Evolutionary conservation across 2,888 invertebrate genomes (phyloP).

Genomic region (Catocala fraxini): DNA sequence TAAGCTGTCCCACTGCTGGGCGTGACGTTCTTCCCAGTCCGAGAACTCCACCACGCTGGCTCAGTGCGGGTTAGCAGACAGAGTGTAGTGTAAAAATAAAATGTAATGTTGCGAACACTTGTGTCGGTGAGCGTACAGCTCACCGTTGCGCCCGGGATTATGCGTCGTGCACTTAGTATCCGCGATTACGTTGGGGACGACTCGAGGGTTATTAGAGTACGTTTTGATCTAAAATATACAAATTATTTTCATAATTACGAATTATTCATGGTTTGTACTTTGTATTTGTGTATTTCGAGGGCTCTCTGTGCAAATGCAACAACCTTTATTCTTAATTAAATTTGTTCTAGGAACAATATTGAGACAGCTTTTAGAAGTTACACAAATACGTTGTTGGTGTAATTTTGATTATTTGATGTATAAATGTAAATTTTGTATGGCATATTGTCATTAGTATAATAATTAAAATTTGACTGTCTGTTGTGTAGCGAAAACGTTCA

Average conservation of each 20-base stretch:
- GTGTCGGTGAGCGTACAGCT: constrained; percentile 47
- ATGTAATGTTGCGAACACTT: constrained; percentile 38
- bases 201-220: constrained; percentile 28
- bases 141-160: constrained; percentile 59
- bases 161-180: constrained; percentile 69
- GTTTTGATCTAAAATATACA: constrained; percentile 48
- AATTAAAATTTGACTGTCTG: too few relatives aligned
- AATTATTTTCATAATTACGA: constrained; percentile 46
- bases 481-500: too few relatives aligned
- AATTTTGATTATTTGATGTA: too few relatives aligned
- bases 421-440: too few relatives aligned
- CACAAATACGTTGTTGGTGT: too few relatives aligned
- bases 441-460: too few relatives aligned
- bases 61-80: too few relatives aligned
- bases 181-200: constrained; percentile 56
- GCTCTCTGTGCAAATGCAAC: background rate
- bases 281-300: constrained; percentile 5
- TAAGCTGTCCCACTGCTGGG: too few relatives aligned
- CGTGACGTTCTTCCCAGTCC: too few relatives aligned
- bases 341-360: background rate
- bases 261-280: constrained; percentile 37
- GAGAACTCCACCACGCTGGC: too few relatives aligned
- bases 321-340: background rate
- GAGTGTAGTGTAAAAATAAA: too few relatives aligned
- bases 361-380: background rate